Evolutionary conservation across 2,113 vertebrate species (phyloP).

Genomic region (Tupaia chinensis): DNA sequence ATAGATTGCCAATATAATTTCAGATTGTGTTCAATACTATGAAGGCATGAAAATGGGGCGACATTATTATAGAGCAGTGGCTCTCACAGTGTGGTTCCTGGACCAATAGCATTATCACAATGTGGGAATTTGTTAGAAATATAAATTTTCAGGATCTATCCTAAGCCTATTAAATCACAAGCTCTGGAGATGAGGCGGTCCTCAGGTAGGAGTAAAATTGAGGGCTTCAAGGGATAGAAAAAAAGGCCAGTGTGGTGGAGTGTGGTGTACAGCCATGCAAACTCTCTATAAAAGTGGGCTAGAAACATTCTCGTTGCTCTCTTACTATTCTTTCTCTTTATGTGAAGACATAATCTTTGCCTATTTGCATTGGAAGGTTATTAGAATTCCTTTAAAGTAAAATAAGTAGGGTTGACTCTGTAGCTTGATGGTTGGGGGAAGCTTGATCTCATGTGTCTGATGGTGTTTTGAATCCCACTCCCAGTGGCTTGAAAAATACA

Average conservation of each 20-base stretch:
- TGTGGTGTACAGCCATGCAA: background rate
- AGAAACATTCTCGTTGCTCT: background rate
- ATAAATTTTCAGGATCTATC: background rate
- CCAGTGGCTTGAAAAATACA: no score
- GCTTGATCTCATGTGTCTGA: no score
- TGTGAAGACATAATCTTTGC: background rate
- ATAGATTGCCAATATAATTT: background rate
- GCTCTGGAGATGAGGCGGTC: background rate
- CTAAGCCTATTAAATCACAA: background rate
- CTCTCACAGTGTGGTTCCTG: background rate
- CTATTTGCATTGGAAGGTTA: background rate
- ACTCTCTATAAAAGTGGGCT: background rate
- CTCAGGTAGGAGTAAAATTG: background rate
- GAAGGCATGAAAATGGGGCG: background rate
- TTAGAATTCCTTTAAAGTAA: background rate
- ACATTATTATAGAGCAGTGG: background rate
- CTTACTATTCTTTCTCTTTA: slow-evolving; percentile 12
- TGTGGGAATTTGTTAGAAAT: background rate
- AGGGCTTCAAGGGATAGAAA: background rate
- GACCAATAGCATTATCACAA: background rate
- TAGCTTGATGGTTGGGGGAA: no score
- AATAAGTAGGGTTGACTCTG: background rate
- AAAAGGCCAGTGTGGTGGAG: background rate
- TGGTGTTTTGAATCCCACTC: no score
- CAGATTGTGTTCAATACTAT: background rate